A percentile compares a stretch with the other conserved stretches of the same genome.
Evolutionary conservation across 1,140 invertebrate genomes (phyloP).

Genomic region (Diorhabda elongata): DNA sequence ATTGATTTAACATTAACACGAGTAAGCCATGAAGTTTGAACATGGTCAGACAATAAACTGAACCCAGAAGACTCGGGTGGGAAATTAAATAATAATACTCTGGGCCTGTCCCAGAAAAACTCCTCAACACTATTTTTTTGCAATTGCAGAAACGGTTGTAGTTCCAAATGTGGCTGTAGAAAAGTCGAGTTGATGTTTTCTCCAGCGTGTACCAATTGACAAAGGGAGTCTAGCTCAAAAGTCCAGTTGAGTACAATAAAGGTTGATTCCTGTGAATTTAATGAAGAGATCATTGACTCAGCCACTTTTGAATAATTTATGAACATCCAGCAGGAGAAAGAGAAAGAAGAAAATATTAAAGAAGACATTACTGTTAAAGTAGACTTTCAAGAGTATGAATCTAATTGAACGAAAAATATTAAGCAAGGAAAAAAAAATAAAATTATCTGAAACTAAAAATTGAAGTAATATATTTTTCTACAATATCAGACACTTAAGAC

Average conservation of each 20-base stretch:
- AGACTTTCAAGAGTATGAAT: background rate
- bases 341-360: background rate
- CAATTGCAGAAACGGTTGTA: background rate
- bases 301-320: background rate
- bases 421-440: too few relatives aligned
- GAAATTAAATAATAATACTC: background rate
- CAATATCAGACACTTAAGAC: too few relatives aligned
- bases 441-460: too few relatives aligned
- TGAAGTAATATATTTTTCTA: too few relatives aligned
- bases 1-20: background rate
- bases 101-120: background rate
- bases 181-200: background rate
- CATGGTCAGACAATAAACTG: background rate
- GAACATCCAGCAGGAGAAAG: background rate
- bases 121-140: background rate
- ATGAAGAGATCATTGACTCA: background rate
- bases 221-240: background rate
- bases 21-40: background rate
- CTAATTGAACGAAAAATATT: too few relatives aligned
- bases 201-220: background rate
- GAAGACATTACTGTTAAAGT: background rate
- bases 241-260: background rate
- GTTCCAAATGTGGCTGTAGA: background rate
- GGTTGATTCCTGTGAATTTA: too few relatives aligned
- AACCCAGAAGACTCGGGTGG: background rate